Evolutionary conservation across 2,113 vertebrate genomes (phyloP).

Genomic region (Otis tarda): DNA sequence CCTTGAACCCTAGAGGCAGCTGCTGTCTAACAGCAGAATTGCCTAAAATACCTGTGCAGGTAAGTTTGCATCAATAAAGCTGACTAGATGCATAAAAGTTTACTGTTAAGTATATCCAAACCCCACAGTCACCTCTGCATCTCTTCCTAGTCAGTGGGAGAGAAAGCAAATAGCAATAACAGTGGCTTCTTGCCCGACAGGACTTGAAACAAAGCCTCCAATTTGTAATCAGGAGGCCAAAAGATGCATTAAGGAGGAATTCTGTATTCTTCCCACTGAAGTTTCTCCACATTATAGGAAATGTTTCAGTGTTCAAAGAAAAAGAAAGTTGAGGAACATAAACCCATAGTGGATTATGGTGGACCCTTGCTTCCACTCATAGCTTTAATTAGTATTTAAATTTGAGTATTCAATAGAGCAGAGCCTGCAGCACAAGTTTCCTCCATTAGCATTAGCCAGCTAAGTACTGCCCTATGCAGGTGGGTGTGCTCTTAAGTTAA

Average conservation of each 20-base stretch:
- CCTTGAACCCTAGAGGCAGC: not conserved
- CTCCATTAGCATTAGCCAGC: not conserved
- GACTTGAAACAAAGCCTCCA: not conserved
- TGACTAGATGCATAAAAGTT: not conserved
- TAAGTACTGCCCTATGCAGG: not conserved
- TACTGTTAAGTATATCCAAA: not conserved
- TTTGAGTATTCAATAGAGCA: not conserved
- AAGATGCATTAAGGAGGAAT: not conserved
- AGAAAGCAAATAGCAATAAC: not conserved
- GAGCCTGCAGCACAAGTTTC: not conserved
- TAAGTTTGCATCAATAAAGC: not conserved
- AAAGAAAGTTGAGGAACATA: not conserved
- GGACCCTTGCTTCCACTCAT: not conserved
- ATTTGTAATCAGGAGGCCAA: not conserved
- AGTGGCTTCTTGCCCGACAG: not conserved
- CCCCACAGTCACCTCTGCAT: not conserved
- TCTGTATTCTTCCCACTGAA: not conserved
- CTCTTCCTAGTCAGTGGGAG: not conserved
- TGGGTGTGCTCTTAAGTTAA: not conserved
- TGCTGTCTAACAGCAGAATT: not conserved
- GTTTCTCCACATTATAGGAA: not conserved
- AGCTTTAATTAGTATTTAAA: not conserved
- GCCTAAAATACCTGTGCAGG: not conserved
- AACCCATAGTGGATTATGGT: not conserved
- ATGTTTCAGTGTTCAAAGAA: not conserved